Base-by-base conservation (phyloP, 2,113 vertebrate species). In the Clarias magur region DNA sequence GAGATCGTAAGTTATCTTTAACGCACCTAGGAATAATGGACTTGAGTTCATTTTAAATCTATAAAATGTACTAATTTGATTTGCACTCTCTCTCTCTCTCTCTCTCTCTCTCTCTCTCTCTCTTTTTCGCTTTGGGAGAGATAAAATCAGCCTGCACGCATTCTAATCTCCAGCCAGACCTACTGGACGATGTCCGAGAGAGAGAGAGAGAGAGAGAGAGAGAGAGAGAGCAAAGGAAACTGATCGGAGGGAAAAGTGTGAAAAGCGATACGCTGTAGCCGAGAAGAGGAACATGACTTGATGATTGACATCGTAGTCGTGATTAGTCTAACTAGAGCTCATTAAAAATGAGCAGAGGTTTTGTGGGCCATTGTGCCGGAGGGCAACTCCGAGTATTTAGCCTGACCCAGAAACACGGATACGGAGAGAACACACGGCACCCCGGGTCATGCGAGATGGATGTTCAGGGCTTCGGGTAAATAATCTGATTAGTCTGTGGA, bases 401-500 rank as follows among this genome's bases (percentile, higher is more conserved):
- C 60, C 38, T 86, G 88, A 88, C 88, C 88, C 84, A 85, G 84
- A 88, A 88, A 88, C 80, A 83, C 84, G 59, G 38, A 67, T 82
- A 27, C 34, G 19, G 4, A 68, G 25, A 67, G 30, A 82, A 62
- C 87, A 80, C 63, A 88, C 11, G 75, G 56, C 25, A 62, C 70
- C 60, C 56, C 30, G 27, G 42, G 57, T 67, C 76, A 27, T 27
- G 79, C 56, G 67, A 13, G 48, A 48, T 11, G 23, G 34, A 60
- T 76, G 21, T n/a, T 30, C 21, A 4, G 48, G 59, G 67, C 81
- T 27, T 62, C 56, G 85, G 84, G 57, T 84, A 81, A 83, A 87
- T 56, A 56, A 17, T 73, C 30, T 19, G 30, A 3, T 87, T 65
- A 84, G 11, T 65, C n/a, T 16, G 62, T 23, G 3, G 62, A 3